Evolutionary conservation across 2,888 invertebrate species (phyloP).

Genomic region (Platynereis dumerilii): DNA sequence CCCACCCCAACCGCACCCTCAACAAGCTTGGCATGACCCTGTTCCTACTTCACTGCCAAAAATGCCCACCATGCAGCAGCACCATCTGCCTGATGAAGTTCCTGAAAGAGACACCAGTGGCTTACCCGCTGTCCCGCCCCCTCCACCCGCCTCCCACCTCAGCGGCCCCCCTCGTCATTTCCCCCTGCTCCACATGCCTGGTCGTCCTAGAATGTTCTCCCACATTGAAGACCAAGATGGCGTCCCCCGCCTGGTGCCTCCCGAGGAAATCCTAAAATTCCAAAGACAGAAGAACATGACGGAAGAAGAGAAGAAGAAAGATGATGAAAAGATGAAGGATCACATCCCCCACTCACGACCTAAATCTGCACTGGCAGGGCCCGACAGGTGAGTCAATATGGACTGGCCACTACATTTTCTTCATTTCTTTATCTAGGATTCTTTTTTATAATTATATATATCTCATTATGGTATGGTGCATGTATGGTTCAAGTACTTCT

Average conservation of each 20-base stretch:
- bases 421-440: too few relatives aligned
- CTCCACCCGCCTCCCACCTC: background rate
- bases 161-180: background rate
- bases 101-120: conserved; percentile 12
- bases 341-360: too few relatives aligned
- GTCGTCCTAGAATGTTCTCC: conserved; percentile 13
- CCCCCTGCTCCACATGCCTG: conserved; percentile 18
- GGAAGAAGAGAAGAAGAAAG: background rate
- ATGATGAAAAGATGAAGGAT: background rate
- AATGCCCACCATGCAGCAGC: too few relatives aligned
- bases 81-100: conserved; percentile 13
- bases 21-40: background rate
- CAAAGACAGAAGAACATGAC: conserved; percentile 3
- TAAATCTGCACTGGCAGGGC: too few relatives aligned
- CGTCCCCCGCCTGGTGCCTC: conserved; percentile 21
- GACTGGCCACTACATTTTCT: too few relatives aligned
- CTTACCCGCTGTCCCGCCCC: conserved; percentile 1
- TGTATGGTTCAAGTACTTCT: too few relatives aligned
- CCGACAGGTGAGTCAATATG: too few relatives aligned
- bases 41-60: too few relatives aligned
- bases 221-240: conserved; percentile 24
- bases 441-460: too few relatives aligned
- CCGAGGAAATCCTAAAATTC: conserved; percentile 18
- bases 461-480: too few relatives aligned
- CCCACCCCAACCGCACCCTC: background rate